phyloP scores from a whole-genome alignment of 2,797 vertebrate genomes.

The Strix occidentalis region DNA sequence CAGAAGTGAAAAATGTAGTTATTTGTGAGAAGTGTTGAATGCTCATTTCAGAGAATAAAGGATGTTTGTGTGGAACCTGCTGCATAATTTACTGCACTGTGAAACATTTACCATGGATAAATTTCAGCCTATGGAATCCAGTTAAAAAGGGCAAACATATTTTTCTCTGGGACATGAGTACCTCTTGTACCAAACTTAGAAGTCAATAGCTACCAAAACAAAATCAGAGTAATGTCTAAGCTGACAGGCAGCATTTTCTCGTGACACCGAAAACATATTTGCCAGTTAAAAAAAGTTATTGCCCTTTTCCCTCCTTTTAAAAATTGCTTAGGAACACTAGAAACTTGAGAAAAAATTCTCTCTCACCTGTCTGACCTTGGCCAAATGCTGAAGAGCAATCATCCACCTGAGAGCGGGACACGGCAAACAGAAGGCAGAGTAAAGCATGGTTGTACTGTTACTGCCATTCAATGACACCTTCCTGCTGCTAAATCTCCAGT shows the following conservation, averaged over 20 bases:
- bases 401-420: background rate
- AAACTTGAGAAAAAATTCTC: background rate
- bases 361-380: background rate
- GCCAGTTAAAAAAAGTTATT: background rate
- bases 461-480: background rate
- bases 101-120: background rate
- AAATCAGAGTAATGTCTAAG: background rate
- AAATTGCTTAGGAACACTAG: background rate
- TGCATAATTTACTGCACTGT: background rate
- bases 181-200: background rate
- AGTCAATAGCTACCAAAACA: background rate
- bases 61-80: background rate
- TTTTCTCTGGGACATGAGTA: background rate
- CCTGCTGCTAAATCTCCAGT: background rate
- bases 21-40: conserved; percentile 1
- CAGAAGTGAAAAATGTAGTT: background rate
- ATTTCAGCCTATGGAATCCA: background rate
- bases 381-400: background rate
- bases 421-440: background rate
- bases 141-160: background rate
- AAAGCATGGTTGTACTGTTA: background rate
- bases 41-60: background rate
- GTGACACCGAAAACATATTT: background rate
- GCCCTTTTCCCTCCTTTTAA: background rate
- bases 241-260: background rate